Evolutionary conservation across 2,888 invertebrate genomes (phyloP).

Genomic region (Lobophora halterata): DNA sequence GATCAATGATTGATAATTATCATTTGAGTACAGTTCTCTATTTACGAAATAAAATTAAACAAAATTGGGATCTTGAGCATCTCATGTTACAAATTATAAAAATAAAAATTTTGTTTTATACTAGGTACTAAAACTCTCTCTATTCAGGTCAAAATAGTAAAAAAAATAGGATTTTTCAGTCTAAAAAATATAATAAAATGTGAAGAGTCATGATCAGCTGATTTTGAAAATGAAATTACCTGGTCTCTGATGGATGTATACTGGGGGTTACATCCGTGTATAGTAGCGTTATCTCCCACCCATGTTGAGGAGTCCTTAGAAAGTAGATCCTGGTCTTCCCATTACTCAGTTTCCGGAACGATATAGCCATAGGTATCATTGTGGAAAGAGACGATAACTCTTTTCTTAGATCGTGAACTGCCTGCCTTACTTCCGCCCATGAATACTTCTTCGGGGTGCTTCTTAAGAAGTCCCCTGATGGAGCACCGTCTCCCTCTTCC

Average conservation of each 20-base stretch:
- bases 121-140: no score
- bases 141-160: no score
- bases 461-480: constrained; percentile 60
- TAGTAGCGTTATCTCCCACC: constrained; percentile 93
- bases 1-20: no score
- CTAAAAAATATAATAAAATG: constrained; percentile 8
- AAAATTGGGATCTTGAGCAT: no score
- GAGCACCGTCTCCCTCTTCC: constrained; percentile 72
- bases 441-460: constrained; percentile 73
- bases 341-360: constrained; percentile 89
- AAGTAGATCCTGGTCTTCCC: constrained; percentile 94
- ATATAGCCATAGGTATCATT: constrained; percentile 90
- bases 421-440: constrained; percentile 90
- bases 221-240: constrained; percentile 40
- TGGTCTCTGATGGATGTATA: constrained; percentile 76
- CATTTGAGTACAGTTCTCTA: no score
- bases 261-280: constrained; percentile 90
- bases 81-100: no score
- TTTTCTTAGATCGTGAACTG: constrained; percentile 90
- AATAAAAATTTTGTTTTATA: no score
- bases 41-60: no score
- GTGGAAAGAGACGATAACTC: constrained; percentile 89
- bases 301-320: constrained; percentile 91
- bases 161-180: no score
- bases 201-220: constrained; percentile 6